Base-by-base conservation (phyloP, 2,888 invertebrate species). In the Athalia circularis region DNA sequence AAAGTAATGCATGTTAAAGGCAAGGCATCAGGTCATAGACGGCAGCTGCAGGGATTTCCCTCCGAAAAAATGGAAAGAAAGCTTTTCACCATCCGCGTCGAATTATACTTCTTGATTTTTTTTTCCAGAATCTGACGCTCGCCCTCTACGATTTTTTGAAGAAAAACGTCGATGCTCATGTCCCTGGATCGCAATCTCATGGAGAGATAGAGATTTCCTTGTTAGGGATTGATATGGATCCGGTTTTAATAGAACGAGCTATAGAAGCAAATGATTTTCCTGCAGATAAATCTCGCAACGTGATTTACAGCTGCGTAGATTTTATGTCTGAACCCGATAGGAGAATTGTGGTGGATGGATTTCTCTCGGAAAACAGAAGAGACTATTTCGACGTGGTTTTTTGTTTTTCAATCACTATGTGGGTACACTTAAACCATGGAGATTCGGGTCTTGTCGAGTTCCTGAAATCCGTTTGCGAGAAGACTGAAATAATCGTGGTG, bases 391-490 rank as follows among this genome's bases (percentile, higher is more conserved):
- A 95, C 90, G 91, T 93, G 3, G 92, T 93, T 70, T 96, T 95
- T 88, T 95, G 95, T 87, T 96, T 97, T 88, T 96, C 97, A 7
- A 93, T 96, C 50, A 95, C 96, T 15, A 96, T 97, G 96, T 97
- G 97, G 97, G 95, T 97, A 85, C 97, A 97, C 90, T 88, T 97
- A 45, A 97, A 97, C 89, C 92, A 95, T 90, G 95, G 96, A 5
- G 97, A 97, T 91, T 89, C 91, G 5, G 96, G 96, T 0, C 89
- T 97, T 57, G 85, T 91, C 77, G 83, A 89, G 4, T 96, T 96
- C 88, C 90, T 97, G 3, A 86, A 90, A 29, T 92, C 92, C 74
- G 88, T 95, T 5, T 92, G 93, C 79, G 83, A 87, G 6, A 85
- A 92, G 45, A 91, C 94, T 5, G 91, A 92, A 62, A 91, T 93